These are phyloP conservation scores for Rissa tridactyla DNA, from an alignment of 2,113 vertebrate species.

Conservation along the genomic window DNA sequence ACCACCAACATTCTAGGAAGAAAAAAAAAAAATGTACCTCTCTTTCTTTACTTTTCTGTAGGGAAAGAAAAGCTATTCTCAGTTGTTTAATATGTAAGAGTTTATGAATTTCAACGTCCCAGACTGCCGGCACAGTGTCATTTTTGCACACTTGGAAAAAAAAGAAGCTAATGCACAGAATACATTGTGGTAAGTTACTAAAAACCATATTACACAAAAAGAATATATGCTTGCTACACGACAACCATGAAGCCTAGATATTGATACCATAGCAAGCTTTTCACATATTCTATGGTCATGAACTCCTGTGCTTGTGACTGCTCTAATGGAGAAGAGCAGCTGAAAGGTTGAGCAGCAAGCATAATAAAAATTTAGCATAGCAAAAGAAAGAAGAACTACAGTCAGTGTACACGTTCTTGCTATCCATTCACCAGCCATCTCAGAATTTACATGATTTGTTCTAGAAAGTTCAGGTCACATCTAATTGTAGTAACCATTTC, in stretches of 20 bases:
- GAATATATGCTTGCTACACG: not conserved
- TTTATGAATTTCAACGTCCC: not conserved
- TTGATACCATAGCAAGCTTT: not conserved
- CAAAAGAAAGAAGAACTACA: not conserved
- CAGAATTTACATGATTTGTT: not conserved
- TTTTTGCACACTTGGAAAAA: not conserved
- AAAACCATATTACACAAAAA: not conserved
- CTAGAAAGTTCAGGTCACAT: not conserved
- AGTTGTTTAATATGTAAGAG: not conserved
- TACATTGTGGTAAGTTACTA: not conserved
- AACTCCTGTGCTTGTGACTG: not conserved
- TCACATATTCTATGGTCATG: not conserved
- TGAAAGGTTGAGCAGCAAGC: not conserved
- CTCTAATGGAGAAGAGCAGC: not conserved
- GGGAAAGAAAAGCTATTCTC: not conserved
- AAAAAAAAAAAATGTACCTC: not conserved
- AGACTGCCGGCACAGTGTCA: fast-evolving
- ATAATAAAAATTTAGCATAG: not conserved
- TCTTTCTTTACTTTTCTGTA: not conserved
- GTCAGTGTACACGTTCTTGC: not conserved
- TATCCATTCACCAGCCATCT: not conserved
- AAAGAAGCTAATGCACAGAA: not conserved
- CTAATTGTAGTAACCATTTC: not conserved
- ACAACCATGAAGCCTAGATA: not conserved
- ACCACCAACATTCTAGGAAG: not conserved